Evolutionary conservation across 2,888 invertebrate genomes (phyloP), one percentile per base, ranked within the genome.

Genomic region (Raillietiella orientalis): DNA sequence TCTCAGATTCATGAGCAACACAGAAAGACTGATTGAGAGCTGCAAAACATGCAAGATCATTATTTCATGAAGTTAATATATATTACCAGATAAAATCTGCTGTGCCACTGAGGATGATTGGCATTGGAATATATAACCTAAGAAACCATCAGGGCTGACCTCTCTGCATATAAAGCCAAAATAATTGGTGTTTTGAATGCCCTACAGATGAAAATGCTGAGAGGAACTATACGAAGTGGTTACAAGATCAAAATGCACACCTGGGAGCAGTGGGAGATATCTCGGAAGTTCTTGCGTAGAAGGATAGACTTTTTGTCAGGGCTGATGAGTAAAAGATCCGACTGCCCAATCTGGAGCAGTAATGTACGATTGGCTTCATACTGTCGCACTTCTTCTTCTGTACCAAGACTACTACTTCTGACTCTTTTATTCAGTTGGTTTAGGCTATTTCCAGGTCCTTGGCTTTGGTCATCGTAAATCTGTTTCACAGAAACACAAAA

Each of bases 161-260:
- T 84, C 84, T n/a, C 69, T 57, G 36, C 77, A 77, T 24, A 87
- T 75, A 39, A 90, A 82, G 1, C 84, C 84, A 43, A 87, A 84
- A 40, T 87, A 74, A 34, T 82, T 79, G 21, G 60, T 54, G 40
- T 65, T 63, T 31, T 54, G 50, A n/a, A 66, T 50, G 0, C 87
- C 87, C 55, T 66, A 46, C 23, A 43, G 41, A 30, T 28, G 25
- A 31, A 13, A 13, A 28, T 17, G 24, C 23, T 20, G 19, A 22
- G 25, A n/a, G 14, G 8, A 12, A 12, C 21, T n/a, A n/a, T n/a
- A n/a, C n/a, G n/a, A n/a, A n/a, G n/a, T n/a, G n/a, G n/a, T n/a
- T n/a, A 14, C 9, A 12, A 10, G 13, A 21, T 9, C 4, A 24
- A 15, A 8, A 11, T n/a, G 26, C 35, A 37, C 43, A 60, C 61